Base-by-base conservation (phyloP, 1,140 invertebrate genomes). In the Brachionus plicatilis region DNA sequence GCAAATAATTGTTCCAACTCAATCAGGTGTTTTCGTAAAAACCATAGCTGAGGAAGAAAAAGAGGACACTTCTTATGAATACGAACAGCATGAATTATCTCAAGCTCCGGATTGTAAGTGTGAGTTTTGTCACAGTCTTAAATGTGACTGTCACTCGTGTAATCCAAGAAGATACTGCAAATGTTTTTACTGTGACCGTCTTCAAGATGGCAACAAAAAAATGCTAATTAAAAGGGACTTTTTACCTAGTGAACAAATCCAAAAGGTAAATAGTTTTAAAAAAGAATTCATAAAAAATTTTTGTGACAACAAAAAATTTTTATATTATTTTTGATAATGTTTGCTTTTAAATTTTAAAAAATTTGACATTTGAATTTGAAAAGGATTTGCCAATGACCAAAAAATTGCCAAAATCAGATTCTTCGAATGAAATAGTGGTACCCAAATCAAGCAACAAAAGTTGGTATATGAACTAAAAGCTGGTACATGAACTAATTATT, bases 61-160 rank as follows among this genome's bases (percentile, higher is more conserved):
- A 6, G 66, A 68, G 2, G 66, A 41, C 1, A 56, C 0, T 56
- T 17, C 5, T 20, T 56, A n/a, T 17, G 66, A 37, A 68, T 33
- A 68, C 24, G 66, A 68, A 3, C 66, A 68, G 12, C 66, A 68
- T 41, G 12, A 68, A 68, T 33, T 12, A 68, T n/a, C 33, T 5
- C 12, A 68, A 68, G 45, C 76, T 24, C 8, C 14, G 1, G 56
- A 60, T 3, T 80, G 76, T 29, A 65, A 80, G n/a, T 80, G 76
- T 53, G 27, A 33, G 11, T 80, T 80, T 41, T 80, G 76, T 56
- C 41, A 53, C 27, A 56, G 24, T 37, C 27, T 80, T 41, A 80
- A 56, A 17, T 80, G 76, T 53, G 76, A 80, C 27, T 80, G 76
- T 65, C 76, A 80, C 56, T 65, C 56, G 20, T 80, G 76, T 80